These are phyloP conservation scores for Priocnemis perturbator DNA, from an alignment of 2,888 invertebrate genomes.

Conservation along the genomic window DNA sequence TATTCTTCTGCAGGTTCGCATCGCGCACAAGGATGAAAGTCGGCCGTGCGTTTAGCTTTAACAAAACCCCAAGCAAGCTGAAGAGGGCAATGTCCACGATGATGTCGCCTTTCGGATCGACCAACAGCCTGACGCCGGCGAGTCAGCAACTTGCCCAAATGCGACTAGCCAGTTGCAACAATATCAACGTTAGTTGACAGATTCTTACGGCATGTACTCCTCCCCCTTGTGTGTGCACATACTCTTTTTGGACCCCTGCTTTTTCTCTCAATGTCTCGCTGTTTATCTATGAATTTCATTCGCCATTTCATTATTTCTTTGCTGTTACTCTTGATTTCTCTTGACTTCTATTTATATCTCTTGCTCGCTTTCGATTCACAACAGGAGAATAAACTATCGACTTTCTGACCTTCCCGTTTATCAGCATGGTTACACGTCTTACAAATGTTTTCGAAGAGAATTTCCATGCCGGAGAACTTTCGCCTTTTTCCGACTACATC, in stretches of 20 bases:
- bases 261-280: constrained; percentile 14
- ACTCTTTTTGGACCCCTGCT: constrained; percentile 20
- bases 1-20: constrained; percentile 78
- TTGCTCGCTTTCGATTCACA: constrained; percentile 49
- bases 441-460: too few relatives aligned
- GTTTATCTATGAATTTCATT: background rate
- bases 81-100: constrained; percentile 96
- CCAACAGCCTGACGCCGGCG: constrained; percentile 88
- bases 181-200: constrained; percentile 84
- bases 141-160: constrained; percentile 88
- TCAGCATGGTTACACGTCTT: too few relatives aligned
- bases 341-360: constrained; percentile 21
- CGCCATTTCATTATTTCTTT: too few relatives aligned
- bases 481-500: too few relatives aligned
- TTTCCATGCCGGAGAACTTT: too few relatives aligned
- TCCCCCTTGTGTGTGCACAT: constrained; percentile 30
- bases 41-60: constrained; percentile 95
- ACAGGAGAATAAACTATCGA: constrained; percentile 42
- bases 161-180: constrained; percentile 90
- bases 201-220: constrained; percentile 36
- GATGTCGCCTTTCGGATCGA: constrained; percentile 93
- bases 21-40: constrained; percentile 91
- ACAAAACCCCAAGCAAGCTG: constrained; percentile 94
- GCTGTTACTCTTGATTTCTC: too few relatives aligned
- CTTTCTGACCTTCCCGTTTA: too few relatives aligned